phyloP scores from a whole-genome alignment of 1,140 invertebrate genomes.

The Vanessa atalanta region DNA sequence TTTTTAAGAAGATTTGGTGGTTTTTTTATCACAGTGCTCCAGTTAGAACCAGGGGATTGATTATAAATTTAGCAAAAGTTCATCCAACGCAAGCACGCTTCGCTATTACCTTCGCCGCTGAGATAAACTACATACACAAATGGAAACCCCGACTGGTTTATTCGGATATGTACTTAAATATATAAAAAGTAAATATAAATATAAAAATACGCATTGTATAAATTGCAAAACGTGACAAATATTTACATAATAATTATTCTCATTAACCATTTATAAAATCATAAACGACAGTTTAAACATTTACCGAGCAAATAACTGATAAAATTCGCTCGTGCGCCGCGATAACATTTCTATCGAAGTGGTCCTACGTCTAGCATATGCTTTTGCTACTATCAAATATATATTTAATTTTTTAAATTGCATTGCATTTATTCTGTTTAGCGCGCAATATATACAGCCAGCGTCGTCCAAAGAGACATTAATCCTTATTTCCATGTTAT shows the following conservation, averaged over 20 bases:
- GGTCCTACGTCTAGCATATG: neutral
- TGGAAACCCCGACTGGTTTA: too few species aligned
- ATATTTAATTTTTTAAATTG: neutral
- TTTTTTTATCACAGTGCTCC: too few species aligned
- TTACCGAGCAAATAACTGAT: conserved; percentile 57
- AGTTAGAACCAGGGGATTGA: too few species aligned
- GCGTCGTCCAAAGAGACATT: neutral
- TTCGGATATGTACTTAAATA: neutral
- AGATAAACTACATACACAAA: too few species aligned
- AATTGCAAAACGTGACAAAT: conserved; percentile 25
- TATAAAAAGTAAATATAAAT: neutral
- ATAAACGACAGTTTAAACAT: conserved; percentile 39
- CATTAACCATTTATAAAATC: conserved; percentile 16
- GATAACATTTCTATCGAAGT: conserved; percentile 48
- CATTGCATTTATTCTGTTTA: neutral
- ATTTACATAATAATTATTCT: conserved; percentile 17
- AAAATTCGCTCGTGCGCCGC: conserved; percentile 54
- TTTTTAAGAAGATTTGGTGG: too few species aligned
- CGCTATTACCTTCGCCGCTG: too few species aligned
- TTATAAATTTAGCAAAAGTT: too few species aligned
- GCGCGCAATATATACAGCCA: neutral
- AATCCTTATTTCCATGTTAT: neutral
- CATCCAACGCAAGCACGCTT: too few species aligned
- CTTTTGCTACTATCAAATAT: neutral
- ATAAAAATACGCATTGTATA: neutral